phyloP scores from a whole-genome alignment of 2,888 invertebrate genomes.

The Eupithecia tripunctaria region DNA sequence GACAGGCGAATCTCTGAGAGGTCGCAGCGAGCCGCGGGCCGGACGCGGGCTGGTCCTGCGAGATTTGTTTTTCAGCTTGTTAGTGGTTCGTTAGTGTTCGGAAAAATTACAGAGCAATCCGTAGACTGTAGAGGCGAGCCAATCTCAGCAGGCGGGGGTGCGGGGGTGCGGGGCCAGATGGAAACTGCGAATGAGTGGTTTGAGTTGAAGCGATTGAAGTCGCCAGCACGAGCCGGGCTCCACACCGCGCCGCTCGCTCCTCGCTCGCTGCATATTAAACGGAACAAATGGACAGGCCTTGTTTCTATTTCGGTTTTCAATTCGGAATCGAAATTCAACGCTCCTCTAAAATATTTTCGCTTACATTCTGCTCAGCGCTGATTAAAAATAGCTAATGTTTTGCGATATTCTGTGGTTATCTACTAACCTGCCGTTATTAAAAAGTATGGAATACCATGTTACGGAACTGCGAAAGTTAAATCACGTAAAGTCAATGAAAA shows the following conservation, averaged over 20 bases:
- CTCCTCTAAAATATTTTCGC: background rate
- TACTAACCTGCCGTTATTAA: no score
- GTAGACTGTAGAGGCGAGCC: background rate
- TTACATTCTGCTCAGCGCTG: background rate
- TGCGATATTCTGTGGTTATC: no score
- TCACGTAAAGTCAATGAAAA: background rate
- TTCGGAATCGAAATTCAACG: conserved; percentile 21
- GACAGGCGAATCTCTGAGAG: no score
- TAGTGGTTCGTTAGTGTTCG: background rate
- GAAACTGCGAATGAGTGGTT: background rate
- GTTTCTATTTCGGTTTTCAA: conserved; percentile 30
- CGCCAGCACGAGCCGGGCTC: background rate
- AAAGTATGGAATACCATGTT: no score
- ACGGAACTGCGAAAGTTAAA: no score
- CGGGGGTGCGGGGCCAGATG: background rate
- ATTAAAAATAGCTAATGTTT: background rate
- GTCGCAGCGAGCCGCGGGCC: no score
- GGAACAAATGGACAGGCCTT: conserved; percentile 27
- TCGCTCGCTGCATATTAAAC: conserved; percentile 22
- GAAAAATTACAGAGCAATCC: background rate
- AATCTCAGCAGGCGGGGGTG: background rate
- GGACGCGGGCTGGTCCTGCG: no score
- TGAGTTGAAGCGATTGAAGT: background rate
- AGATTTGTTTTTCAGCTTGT: no score
- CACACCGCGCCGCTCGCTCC: background rate